phyloP scores from a whole-genome alignment of 2,888 invertebrate species.

The Heteropelma amictum region DNA sequence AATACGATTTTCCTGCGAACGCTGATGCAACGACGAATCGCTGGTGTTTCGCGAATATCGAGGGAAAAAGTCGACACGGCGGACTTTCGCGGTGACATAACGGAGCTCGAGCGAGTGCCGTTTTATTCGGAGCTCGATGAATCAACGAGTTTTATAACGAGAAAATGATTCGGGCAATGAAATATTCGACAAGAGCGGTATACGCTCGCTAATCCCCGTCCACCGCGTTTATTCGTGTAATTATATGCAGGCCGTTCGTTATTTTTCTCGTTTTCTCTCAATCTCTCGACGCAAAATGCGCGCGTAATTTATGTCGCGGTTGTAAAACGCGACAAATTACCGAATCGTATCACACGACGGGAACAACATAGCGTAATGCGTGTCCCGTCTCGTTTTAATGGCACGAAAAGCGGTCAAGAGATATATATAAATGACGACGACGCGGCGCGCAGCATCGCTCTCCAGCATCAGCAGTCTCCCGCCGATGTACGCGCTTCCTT shows the following conservation, averaged over 20 bases:
- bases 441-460: too few species aligned
- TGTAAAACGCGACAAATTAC: constrained; percentile 47
- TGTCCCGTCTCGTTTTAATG: constrained; percentile 15
- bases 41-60: neutral
- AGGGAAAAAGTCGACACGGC: constrained; percentile 14
- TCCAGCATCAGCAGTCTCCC: too few species aligned
- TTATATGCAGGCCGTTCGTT: neutral
- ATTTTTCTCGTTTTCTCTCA: neutral
- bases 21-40: constrained; percentile 43
- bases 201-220: too few species aligned
- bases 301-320: constrained; percentile 24
- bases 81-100: constrained; percentile 26
- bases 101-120: constrained; percentile 26
- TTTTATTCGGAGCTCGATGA: constrained; percentile 42
- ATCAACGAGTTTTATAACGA: constrained; percentile 31
- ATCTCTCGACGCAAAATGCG: constrained; percentile 4
- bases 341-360: constrained; percentile 29
- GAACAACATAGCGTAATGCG: neutral
- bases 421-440: too few species aligned
- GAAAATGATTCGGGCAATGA: constrained; percentile 24
- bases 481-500: constrained; percentile 24
- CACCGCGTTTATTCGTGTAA: neutral
- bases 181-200: constrained; percentile 33
- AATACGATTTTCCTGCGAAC: constrained; percentile 22
- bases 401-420: neutral